phyloP scores from a whole-genome alignment of 2,797 vertebrate species.

The Champsocephalus esox region DNA sequence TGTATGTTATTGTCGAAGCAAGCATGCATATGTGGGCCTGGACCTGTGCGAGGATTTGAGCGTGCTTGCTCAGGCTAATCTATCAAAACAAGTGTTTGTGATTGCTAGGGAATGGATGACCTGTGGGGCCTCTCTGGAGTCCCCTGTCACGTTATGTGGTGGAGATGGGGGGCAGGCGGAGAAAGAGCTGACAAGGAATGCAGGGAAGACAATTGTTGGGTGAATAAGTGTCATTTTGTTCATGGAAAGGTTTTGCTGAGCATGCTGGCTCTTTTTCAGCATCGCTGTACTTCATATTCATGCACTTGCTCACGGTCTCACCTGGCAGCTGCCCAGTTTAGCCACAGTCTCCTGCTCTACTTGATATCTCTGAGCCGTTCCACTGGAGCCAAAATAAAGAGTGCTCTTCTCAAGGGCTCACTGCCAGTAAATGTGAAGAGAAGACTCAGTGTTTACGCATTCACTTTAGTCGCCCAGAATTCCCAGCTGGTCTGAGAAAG shows the following conservation, averaged over 20 bases:
- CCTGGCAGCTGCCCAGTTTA: conserved; percentile 56
- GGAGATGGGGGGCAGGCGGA: conserved; percentile 49
- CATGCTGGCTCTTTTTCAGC: conserved; percentile 48
- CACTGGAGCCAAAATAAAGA: conserved; percentile 36
- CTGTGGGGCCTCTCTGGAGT: conserved; percentile 66
- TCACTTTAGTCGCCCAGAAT: conserved; percentile 55
- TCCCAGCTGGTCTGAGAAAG: conserved; percentile 49
- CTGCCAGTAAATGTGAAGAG: conserved; percentile 57
- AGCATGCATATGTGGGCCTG: conserved; percentile 3
- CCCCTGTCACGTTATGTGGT: conserved; percentile 60
- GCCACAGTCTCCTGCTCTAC: conserved; percentile 44
- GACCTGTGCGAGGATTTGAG: conserved; percentile 29
- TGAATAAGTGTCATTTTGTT: conserved; percentile 52
- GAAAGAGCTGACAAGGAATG: conserved; percentile 61
- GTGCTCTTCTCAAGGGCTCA: conserved; percentile 64
- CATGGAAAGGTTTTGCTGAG: conserved; percentile 61
- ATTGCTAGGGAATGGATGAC: conserved; percentile 74
- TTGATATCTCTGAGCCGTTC: conserved; percentile 54
- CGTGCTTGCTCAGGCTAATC: conserved; percentile 66
- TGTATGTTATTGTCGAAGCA: conserved; percentile 4
- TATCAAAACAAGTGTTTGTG: conserved; percentile 81
- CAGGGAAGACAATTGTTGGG: conserved; percentile 50
- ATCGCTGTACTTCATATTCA: conserved; percentile 52
- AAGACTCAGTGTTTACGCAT: conserved; percentile 56
- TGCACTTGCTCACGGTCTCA: conserved; percentile 36